Evolutionary conservation across 2,113 vertebrate genomes (phyloP), one percentile per base, ranked within the genome.

Genomic region (Cheilinus undulatus): DNA sequence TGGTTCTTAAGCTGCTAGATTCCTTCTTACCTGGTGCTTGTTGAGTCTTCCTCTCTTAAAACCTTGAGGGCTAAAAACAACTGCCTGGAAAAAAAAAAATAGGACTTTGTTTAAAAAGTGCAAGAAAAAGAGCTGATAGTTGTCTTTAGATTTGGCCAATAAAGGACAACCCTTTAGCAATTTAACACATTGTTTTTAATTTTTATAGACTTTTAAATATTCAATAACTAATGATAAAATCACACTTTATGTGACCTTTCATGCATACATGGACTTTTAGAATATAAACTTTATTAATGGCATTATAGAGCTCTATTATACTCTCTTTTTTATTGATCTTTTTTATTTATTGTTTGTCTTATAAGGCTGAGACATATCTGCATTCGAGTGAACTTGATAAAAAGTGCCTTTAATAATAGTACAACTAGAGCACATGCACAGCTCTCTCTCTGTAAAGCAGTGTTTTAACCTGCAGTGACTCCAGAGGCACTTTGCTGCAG

Each of bases 401-500:
- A 32, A 23, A 34, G 10, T 5, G 40, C 15, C 28, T 24, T n/a
- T 15, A 11, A 11, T 40, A 12, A 15, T 40, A 40, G 36, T 42
- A 42, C 17, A 43, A 14, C 32, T n/a, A 43, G 34, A 30, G 27
- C 14, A n/a, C 14, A 28, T 20, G 66, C 4, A 7, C 22, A 22
- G 17, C 15, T 32, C 17, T 57, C 3, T 13, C 2, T 19, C 23
- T 54, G 40, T 28, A 20, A 43, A 50, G 20, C 40, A 23, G 1
- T 30, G 34, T 8, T 51, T 30, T n/a, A 5, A 15, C 43, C 70
- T 30, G 42, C 51, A 49, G 60, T 40, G 5, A 49, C 40, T 50
- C 70, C 2, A 14, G 3, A 38, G 49, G 38, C 69, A 20, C 20
- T 43, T 45, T 42, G 40, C 36, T 61, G n/a, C 58, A 20, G 24